phyloP scores from a whole-genome alignment of 2,113 vertebrate species.

The Oncorhynchus gorbuscha region DNA sequence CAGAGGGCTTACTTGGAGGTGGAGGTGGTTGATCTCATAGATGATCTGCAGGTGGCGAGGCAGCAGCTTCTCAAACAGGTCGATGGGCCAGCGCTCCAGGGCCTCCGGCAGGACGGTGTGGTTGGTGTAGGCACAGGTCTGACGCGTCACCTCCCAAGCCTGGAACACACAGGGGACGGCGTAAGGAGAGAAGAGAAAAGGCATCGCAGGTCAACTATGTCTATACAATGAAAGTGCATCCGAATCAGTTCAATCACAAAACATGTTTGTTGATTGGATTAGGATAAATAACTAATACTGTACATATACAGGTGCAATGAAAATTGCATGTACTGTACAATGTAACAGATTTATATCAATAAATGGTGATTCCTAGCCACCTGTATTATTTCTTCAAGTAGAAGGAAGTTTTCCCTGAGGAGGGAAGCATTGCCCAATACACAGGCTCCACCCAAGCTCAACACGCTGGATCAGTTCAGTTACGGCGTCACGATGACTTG shows the following conservation, averaged over 20 bases:
- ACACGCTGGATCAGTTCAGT: neutral
- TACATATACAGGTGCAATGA: neutral
- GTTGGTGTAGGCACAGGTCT: slow-evolving; percentile 86
- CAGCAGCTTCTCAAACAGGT: slow-evolving; percentile 84
- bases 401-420: neutral
- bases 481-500: neutral
- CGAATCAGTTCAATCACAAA: neutral
- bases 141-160: slow-evolving; percentile 87
- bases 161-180: slow-evolving; percentile 33
- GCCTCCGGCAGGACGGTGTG: slow-evolving; percentile 87
- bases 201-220: neutral
- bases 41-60: slow-evolving; percentile 84
- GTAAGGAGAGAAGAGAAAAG: neutral
- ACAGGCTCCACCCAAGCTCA: neutral
- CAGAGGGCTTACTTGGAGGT: slow-evolving; percentile 73
- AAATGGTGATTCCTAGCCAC: neutral
- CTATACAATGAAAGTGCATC: neutral
- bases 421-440: neutral
- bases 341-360: neutral
- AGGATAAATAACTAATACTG: neutral
- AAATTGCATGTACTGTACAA: no score
- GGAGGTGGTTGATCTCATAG: slow-evolving; percentile 82
- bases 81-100: slow-evolving; percentile 84
- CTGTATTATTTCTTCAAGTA: neutral
- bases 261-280: neutral